A percentile compares a stretch with the other conserved stretches of the same genome.
Conservation (phyloP, 2,888 invertebrate species). For the Aphelenchoides bicaudatus region DNA sequence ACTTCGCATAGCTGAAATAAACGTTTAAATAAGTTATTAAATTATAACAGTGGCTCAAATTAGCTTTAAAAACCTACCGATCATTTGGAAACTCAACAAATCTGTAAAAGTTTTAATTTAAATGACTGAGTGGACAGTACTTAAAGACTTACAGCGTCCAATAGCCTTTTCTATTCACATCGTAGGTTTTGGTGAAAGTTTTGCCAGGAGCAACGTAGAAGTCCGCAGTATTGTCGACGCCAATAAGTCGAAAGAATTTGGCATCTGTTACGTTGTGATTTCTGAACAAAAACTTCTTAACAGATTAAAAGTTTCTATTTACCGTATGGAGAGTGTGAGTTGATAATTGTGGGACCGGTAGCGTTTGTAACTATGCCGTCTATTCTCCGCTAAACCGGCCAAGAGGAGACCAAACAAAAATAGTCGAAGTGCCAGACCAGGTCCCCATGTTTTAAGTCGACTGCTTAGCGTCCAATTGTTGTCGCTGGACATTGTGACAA, state of each 20-base stretch:
- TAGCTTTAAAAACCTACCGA: too few relatives aligned
- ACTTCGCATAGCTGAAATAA: constrained; percentile 55
- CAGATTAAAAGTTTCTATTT: neutral
- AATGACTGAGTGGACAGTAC: too few relatives aligned
- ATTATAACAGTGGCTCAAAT: too few relatives aligned
- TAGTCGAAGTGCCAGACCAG: neutral
- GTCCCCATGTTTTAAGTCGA: too few relatives aligned
- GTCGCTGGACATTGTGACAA: too few relatives aligned
- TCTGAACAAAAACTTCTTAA: constrained; percentile 35
- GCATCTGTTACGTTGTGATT: constrained; percentile 59
- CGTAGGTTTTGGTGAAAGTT: constrained; percentile 58
- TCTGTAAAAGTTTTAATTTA: too few relatives aligned
- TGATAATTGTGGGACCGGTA: constrained; percentile 49
- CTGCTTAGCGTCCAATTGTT: too few relatives aligned
- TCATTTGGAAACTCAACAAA: constrained; percentile 60
- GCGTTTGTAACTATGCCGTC: constrained; percentile 23
- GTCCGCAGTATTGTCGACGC: constrained; percentile 59
- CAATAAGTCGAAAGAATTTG: constrained; percentile 57
- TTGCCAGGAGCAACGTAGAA: constrained; percentile 56
- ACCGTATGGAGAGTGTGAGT: constrained; percentile 55
- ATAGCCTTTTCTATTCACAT: constrained; percentile 56
- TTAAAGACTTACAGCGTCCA: too few relatives aligned
- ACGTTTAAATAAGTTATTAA: too few relatives aligned
- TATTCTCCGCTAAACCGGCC: constrained; percentile 22
- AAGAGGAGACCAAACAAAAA: neutral